phyloP scores from a whole-genome alignment of 2,113 vertebrate genomes.

The Typhlomys cinereus region DNA sequence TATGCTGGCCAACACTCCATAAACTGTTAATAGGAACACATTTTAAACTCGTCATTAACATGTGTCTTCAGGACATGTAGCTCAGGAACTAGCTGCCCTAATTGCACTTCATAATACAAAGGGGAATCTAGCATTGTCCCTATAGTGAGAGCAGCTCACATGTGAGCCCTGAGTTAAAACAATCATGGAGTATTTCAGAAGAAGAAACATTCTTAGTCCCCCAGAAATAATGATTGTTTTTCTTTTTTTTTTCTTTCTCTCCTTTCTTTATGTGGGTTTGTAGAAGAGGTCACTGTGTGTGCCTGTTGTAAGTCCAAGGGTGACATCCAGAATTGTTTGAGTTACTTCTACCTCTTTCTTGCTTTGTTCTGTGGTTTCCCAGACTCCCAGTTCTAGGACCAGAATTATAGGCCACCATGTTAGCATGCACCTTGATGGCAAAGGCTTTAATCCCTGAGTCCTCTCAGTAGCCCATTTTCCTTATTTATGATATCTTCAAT shows the following conservation, averaged over 20 bases:
- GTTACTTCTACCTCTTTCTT: too few relatives aligned
- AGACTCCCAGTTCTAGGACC: too few relatives aligned
- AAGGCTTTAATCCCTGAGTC: too few relatives aligned
- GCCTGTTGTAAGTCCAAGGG: too few relatives aligned
- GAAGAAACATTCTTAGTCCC: conserved; percentile 78
- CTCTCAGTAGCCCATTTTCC: too few relatives aligned
- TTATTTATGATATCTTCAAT: conserved; percentile 61
- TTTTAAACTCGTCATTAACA: conserved; percentile 60
- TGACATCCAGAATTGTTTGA: too few relatives aligned
- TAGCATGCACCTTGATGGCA: too few relatives aligned
- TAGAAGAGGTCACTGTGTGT: too few relatives aligned
- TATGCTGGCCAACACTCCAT: neutral
- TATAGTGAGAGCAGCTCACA: conserved; percentile 62
- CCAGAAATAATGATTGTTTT: conserved; percentile 79
- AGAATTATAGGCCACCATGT: too few relatives aligned
- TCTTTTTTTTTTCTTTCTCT: conserved; percentile 74
- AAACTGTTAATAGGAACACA: conserved; percentile 10
- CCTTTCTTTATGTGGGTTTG: too few relatives aligned
- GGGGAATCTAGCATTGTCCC: conserved; percentile 11
- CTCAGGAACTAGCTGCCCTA: conserved; percentile 45
- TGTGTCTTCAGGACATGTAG: conserved; percentile 41
- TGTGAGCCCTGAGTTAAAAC: conserved; percentile 77
- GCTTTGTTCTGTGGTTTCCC: too few relatives aligned
- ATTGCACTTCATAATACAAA: conserved; percentile 47
- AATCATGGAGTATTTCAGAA: conserved; percentile 74